Evolutionary conservation across 2,888 invertebrate species (phyloP), one percentile per base, ranked within the genome.

Genomic region (Rapana venosa): DNA sequence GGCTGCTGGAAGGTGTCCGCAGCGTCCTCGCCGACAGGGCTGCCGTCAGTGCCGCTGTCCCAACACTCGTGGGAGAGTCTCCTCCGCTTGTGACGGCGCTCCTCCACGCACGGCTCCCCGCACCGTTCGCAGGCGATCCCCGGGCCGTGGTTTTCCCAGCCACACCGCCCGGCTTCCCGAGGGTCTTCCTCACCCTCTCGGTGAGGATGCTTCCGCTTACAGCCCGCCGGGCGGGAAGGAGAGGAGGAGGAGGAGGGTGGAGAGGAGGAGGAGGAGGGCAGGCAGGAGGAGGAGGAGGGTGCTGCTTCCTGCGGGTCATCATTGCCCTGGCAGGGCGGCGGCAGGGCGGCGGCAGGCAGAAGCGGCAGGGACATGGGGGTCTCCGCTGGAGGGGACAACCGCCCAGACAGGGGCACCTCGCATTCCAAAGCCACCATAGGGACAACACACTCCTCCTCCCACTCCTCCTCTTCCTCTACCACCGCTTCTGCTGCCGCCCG

Each of bases 341-440:
- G 17, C 79, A 8, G 35, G 35, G 15, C 17, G 32, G 79, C 20
- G 66, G 66, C 13, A 35, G 79, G 35, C 20, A 20, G 32, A 0
- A 17, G 79, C 2, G 22, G 32, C 30, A 26, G 30, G 36, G 83
- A 85, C 36, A 61, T 30, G 70, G 74, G 30, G 15, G 81, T 13
- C 26, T 85, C 85, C 13, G 74, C 56, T 17, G 85, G 89, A 6
- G 89, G 89, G 17, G 89, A 89, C 58, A 89, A 61, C 47, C 89
- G 66, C 36, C 89, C 89, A 8, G 89, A 74, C 8, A 85, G 74
- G 77, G 89, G 56, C 85, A 89, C 85, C 36, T 89, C 89, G 26
- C 89, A 89, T 22, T 89, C 89, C 74, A 77, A 30, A 66, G 89
- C 89, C 84, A 89, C 89, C 89, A 89, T 89, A 56, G 89, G 85